Percentiles rank a stretch among this genome's conserved stretches.
Evolutionary conservation across 2,888 invertebrate genomes (phyloP).

Genomic region (Ypsolopha scabrella): DNA sequence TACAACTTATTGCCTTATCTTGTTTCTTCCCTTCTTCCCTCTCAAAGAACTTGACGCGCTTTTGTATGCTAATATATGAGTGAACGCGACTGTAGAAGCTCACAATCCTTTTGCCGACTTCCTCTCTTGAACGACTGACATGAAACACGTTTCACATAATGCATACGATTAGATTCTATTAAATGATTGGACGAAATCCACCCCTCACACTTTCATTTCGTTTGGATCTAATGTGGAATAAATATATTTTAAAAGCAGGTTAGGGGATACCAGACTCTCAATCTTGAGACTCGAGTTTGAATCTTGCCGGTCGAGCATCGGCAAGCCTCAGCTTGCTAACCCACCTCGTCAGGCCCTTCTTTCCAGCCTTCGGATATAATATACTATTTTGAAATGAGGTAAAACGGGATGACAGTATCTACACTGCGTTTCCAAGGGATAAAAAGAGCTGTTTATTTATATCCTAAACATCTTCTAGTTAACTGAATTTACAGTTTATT

Average conservation of each 20-base stretch:
- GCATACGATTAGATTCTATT: conserved; percentile 49
- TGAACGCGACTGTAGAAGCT: conserved; percentile 17
- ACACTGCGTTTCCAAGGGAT: too few species aligned
- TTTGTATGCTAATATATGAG: conserved; percentile 43
- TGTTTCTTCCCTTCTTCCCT: conserved; percentile 24
- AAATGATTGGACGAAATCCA: conserved; percentile 17
- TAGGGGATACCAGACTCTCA: too few species aligned
- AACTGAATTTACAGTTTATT: too few species aligned
- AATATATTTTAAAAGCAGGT: background rate
- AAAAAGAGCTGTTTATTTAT: too few species aligned
- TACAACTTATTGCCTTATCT: conserved; percentile 26
- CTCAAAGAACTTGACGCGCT: conserved; percentile 32
- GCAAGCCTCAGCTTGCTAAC: too few species aligned
- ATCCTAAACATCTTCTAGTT: too few species aligned
- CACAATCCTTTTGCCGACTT: conserved; percentile 13
- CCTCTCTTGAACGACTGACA: conserved; percentile 27
- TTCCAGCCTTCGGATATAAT: too few species aligned
- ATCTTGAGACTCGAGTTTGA: too few species aligned
- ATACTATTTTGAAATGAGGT: too few species aligned
- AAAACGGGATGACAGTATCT: too few species aligned
- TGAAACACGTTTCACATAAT: conserved; percentile 50
- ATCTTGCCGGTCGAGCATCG: too few species aligned
- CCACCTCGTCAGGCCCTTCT: too few species aligned
- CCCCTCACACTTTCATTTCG: background rate
- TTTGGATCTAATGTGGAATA: background rate